Evolutionary conservation across 2,113 vertebrate species (phyloP).

Genomic region (Hepsetus odoe): DNA sequence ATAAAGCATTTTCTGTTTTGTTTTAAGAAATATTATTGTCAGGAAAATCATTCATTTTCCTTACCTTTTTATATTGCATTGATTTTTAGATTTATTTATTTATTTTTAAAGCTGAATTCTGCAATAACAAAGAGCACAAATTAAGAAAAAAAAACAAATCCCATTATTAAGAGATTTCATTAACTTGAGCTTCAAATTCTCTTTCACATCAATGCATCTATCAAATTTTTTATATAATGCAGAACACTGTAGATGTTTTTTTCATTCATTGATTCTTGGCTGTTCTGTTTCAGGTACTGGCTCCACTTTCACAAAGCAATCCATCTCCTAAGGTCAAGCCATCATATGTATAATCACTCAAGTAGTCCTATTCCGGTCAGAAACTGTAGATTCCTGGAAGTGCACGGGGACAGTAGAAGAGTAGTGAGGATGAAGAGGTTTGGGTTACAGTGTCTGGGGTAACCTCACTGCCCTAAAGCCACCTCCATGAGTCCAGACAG

Average conservation of each 20-base stretch:
- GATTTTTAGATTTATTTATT: too few relatives aligned
- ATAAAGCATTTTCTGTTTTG: too few relatives aligned
- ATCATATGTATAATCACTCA: slow-evolving; percentile 68
- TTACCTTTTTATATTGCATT: too few relatives aligned
- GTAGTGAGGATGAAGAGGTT: slow-evolving; percentile 51
- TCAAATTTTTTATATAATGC: slow-evolving; percentile 33
- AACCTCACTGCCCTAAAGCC: slow-evolving; percentile 9
- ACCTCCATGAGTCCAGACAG: slow-evolving; percentile 10
- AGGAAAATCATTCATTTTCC: too few relatives aligned
- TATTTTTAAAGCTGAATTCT: too few relatives aligned
- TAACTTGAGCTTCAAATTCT: not conserved
- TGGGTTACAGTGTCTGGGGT: slow-evolving; percentile 60
- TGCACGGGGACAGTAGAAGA: slow-evolving; percentile 42
- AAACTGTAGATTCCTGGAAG: slow-evolving; percentile 65
- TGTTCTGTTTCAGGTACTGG: slow-evolving; percentile 51
- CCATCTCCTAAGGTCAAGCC: slow-evolving; percentile 65
- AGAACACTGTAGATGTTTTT: slow-evolving; percentile 43
- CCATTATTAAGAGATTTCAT: slow-evolving; percentile 9
- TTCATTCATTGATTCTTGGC: slow-evolving; percentile 67
- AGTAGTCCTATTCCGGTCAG: slow-evolving; percentile 56
- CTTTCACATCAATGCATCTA: slow-evolving; percentile 34
- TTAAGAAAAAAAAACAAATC: not conserved
- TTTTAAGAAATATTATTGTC: too few relatives aligned
- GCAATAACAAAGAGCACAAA: slow-evolving; percentile 18
- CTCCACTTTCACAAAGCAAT: slow-evolving; percentile 63